phyloP scores from a whole-genome alignment of 2,113 vertebrate species.

The Aleadryas rufinucha region DNA sequence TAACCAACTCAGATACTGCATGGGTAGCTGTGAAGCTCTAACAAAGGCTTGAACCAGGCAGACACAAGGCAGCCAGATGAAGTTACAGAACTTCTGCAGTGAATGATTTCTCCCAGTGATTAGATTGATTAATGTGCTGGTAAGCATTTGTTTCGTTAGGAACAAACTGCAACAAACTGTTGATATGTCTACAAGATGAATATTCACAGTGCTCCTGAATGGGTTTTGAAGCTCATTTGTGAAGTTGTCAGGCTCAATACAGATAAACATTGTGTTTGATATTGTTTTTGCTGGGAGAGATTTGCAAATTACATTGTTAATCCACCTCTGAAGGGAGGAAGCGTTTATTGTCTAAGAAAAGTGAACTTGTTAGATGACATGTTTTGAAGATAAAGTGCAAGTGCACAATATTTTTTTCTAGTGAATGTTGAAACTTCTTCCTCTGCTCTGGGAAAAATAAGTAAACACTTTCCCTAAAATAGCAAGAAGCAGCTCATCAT shows the following conservation, averaged over 20 bases:
- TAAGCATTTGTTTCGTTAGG: constrained; percentile 14
- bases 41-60: background rate
- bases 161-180: constrained; percentile 6
- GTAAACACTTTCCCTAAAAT: background rate
- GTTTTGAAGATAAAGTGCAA: background rate
- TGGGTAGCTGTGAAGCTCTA: background rate
- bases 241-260: constrained; percentile 1
- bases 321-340: background rate
- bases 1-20: background rate
- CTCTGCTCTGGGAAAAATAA: background rate
- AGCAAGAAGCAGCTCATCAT: background rate
- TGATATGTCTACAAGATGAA: background rate
- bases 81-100: background rate
- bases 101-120: constrained; percentile 12
- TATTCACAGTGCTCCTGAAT: background rate
- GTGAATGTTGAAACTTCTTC: background rate
- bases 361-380: background rate
- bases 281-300: background rate
- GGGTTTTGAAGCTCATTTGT: constrained; percentile 14
- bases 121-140: constrained; percentile 30
- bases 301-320: constrained; percentile 32
- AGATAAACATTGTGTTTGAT: constrained; percentile 21
- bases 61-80: background rate
- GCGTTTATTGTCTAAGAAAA: background rate
- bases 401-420: background rate